phyloP scores from a whole-genome alignment of 2,888 invertebrate genomes.

The Salpingus planirostris region DNA sequence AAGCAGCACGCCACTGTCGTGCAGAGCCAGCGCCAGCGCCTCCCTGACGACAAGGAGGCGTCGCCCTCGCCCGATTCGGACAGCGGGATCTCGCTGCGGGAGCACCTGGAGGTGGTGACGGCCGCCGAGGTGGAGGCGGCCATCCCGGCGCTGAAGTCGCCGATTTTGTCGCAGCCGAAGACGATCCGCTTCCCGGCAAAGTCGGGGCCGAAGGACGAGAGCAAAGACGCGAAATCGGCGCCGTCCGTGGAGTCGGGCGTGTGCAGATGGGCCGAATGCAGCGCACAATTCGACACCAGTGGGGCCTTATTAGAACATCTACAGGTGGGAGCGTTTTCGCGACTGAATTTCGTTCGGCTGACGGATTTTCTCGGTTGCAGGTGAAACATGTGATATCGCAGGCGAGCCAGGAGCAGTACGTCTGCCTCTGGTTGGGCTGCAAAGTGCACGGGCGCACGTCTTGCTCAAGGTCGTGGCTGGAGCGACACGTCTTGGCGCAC shows the following conservation, averaged over 20 bases:
- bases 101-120: slow-evolving; percentile 32
- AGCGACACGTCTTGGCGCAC: slow-evolving; percentile 84
- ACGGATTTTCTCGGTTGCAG: slow-evolving; percentile 44
- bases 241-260: slow-evolving; percentile 38
- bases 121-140: slow-evolving; percentile 24
- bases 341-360: too few species aligned
- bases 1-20: slow-evolving; percentile 13
- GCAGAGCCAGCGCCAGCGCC: slow-evolving; percentile 7
- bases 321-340: slow-evolving; percentile 66
- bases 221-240: slow-evolving; percentile 32
- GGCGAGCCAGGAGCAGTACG: slow-evolving; percentile 72
- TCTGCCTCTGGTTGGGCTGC: slow-evolving; percentile 89
- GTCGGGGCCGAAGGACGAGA: slow-evolving; percentile 25
- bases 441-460: slow-evolving; percentile 90
- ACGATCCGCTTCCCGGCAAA: slow-evolving; percentile 65
- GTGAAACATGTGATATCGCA: slow-evolving; percentile 79
- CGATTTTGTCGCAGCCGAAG: slow-evolving; percentile 72
- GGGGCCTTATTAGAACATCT: slow-evolving; percentile 79
- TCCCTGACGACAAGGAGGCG: slow-evolving; percentile 20
- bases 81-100: slow-evolving; percentile 33
- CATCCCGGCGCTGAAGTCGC: slow-evolving; percentile 51
- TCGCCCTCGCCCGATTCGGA: slow-evolving; percentile 29
- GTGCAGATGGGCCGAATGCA: slow-evolving; percentile 80
- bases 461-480: slow-evolving; percentile 87
- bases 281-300: slow-evolving; percentile 66